Conservation (phyloP, 2,888 invertebrate genomes). For the Nineta flava region DNA sequence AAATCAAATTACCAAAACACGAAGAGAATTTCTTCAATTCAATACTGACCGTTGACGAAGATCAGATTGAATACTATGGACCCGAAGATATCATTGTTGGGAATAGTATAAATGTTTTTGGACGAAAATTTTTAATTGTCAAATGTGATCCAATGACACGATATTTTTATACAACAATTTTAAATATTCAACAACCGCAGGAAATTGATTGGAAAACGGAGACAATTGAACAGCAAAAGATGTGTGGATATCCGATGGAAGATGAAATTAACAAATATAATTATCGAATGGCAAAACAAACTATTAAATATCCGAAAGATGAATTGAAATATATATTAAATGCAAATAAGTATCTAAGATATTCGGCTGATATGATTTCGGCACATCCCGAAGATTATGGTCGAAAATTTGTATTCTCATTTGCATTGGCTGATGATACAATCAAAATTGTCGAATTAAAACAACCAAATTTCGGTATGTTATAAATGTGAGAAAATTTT, state of each 20-base stretch:
- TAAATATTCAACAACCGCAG: constrained; percentile 32
- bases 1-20: constrained; percentile 60
- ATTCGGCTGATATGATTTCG: constrained; percentile 60
- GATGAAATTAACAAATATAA: background rate
- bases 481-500: too few relatives aligned
- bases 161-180: constrained; percentile 39
- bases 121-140: constrained; percentile 53
- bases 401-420: constrained; percentile 59
- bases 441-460: constrained; percentile 58
- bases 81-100: constrained; percentile 65
- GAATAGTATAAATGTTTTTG: constrained; percentile 49
- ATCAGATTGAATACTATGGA: constrained; percentile 60
- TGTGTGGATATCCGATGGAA: constrained; percentile 43
- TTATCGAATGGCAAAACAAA: constrained; percentile 44
- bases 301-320: constrained; percentile 59
- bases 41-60: constrained; percentile 52
- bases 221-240: constrained; percentile 25
- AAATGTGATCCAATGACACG: constrained; percentile 72
- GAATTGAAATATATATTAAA: constrained; percentile 59
- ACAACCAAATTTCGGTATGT: constrained; percentile 50
- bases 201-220: constrained; percentile 54
- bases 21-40: constrained; percentile 44
- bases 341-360: constrained; percentile 46
- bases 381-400: constrained; percentile 63
- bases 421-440: constrained; percentile 58